Base-by-base conservation (phyloP, 2,113 vertebrate species). In the Oreochromis spilurus region DNA sequence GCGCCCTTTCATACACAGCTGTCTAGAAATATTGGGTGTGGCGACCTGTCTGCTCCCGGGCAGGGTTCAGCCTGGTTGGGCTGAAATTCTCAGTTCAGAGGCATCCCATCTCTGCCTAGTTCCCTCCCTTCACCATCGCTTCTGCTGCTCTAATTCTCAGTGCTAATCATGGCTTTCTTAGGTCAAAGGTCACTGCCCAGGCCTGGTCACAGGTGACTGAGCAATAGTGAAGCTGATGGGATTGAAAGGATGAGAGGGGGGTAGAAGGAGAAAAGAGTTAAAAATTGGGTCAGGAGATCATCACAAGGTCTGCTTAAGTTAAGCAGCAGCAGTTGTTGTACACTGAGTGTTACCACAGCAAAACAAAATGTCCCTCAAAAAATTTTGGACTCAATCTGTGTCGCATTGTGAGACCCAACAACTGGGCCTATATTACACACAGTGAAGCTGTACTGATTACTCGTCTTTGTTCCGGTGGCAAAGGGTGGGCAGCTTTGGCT, bases 141-240 rank as follows among this genome's bases (percentile, higher is more conserved):
- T 62, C 84, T 67, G 65, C 77, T 50, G 60, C 77, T 79, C 72
- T 53, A 84, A 83, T 89, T 90, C 81, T 92, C 72, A 48, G 75
- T 52, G 67, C 87, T 93, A 94, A 95, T 95, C 65, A 72, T 81
- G 86, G 94, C 89, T 92, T 52, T 36, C 77, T 55, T 2, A 8
- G 92, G 89, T 94, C 91, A 90, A 50, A 94, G 94, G 88, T 89
- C 86, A 86, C 5, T 67, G 34, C 86, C 91, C 83, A 79, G 87
- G 87, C 86, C 83, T 38, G 91, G 92, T 90, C 94, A 96, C 93
- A 96, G 95, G 95, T 96, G 96, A 94, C 65, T 88, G 93, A 95
- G 87, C 95, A 94, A 75, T 70, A 89, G 85, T 89, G 83, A 90
- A 88, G 94, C 84, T 95, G 94, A 95, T 96, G 89, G 95, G 93